phyloP scores from a whole-genome alignment of 2,797 vertebrate species.

The Phyllotis vaccarum region DNA sequence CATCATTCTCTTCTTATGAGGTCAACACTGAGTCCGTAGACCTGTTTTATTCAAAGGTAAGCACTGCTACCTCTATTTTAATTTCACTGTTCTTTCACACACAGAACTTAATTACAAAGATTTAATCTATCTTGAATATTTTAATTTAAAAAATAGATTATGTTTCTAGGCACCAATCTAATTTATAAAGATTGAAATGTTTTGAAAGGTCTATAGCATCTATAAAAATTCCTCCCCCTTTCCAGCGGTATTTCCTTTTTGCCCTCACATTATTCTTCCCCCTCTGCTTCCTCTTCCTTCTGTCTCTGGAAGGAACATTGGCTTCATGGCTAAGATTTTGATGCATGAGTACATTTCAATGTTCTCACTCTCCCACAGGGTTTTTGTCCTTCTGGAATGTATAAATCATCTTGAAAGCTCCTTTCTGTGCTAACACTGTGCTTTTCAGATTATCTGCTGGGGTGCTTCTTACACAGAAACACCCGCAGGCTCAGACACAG shows the following conservation, averaged over 20 bases:
- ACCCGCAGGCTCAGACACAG: constrained; percentile 15
- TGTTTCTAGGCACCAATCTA: constrained; percentile 32
- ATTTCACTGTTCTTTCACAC: constrained; percentile 14
- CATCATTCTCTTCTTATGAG: not conserved
- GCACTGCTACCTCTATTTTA: constrained; percentile 6
- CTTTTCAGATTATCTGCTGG: constrained; percentile 68
- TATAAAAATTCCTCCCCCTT: constrained; percentile 47
- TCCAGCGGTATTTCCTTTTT: constrained; percentile 37
- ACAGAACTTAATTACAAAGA: constrained; percentile 23
- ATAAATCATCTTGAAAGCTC: constrained; percentile 81
- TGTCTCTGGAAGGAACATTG: constrained; percentile 58
- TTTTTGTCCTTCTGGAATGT: constrained; percentile 73
- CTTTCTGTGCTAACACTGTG: constrained; percentile 43
- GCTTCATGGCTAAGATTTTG: constrained; percentile 72
- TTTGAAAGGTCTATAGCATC: not conserved
- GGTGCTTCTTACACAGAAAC: constrained; percentile 48
- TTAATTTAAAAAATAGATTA: not conserved
- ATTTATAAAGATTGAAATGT: constrained; percentile 46
- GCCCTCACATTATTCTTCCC: not conserved
- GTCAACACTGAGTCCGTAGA: not conserved
- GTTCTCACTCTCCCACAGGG: constrained; percentile 73
- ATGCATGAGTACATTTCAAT: constrained; percentile 76
- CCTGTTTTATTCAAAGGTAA: not conserved
- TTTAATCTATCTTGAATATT: not conserved
- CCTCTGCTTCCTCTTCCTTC: constrained; percentile 60